Conservation (phyloP, 2,113 vertebrate genomes). For the Micromys minutus region DNA sequence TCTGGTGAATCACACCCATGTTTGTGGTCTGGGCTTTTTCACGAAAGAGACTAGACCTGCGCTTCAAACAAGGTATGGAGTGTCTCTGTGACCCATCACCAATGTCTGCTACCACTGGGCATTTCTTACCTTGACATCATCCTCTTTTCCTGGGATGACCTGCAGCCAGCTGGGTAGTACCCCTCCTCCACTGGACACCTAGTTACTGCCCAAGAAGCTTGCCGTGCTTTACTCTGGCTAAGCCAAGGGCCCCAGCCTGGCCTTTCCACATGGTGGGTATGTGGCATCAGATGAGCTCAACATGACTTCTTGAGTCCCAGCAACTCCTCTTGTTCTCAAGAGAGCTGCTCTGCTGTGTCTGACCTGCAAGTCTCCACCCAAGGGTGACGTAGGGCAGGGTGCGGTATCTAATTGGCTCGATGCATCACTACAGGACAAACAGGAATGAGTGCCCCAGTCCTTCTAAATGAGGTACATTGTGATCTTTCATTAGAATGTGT, state of each 20-base stretch:
- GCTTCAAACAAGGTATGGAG: background rate
- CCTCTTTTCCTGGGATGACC: background rate
- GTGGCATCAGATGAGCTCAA: background rate
- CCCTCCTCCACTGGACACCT: no score
- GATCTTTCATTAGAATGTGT: fast-evolving
- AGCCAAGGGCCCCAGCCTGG: no score
- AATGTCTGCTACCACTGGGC: fast-evolving
- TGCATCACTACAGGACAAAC: fast-evolving
- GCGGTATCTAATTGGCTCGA: fast-evolving
- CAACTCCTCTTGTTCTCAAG: background rate
- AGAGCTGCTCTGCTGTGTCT: background rate
- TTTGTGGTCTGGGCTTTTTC: background rate
- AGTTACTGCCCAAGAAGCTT: background rate
- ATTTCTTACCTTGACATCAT: background rate
- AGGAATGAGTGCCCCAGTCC: fast-evolving
- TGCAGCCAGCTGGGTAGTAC: no score
- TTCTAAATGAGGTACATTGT: background rate
- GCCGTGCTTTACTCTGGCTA: background rate
- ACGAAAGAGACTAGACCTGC: no score
- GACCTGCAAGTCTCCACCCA: background rate
- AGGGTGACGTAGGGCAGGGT: background rate
- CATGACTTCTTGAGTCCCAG: background rate
- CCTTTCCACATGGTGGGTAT: background rate
- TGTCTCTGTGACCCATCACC: fast-evolving
- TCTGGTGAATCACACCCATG: background rate